Base-by-base conservation (phyloP, 2,888 invertebrate genomes). In the Idaea aversata region DNA sequence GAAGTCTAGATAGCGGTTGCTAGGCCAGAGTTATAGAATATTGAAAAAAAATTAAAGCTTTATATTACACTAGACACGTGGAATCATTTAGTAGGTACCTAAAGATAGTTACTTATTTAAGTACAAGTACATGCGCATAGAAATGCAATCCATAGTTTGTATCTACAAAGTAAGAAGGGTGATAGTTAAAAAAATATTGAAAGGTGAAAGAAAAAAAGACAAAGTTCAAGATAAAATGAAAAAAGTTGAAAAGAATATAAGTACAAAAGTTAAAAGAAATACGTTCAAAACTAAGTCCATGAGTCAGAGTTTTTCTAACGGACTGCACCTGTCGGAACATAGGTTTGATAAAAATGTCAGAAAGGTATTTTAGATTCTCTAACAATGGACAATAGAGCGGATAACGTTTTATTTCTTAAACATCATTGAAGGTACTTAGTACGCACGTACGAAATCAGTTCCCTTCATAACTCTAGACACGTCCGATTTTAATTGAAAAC, bases 21-120 rank as follows among this genome's bases (percentile, higher is more conserved):
- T 66, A 66, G n/a, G 63, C 63, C 34, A 61, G 34, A 61, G 62
- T 68, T n/a, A n/a, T n/a, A n/a, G n/a, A n/a, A 58, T 59, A 59
- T 13, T 58, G 47, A 57, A 47, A 57, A 47, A 62, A 62, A 61
- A 65, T 59, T 61, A 34, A 63, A 58, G 10, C 63, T 61, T 34
- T 61, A 60, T 62, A 34, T 60, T 38, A 65, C 59, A 68, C 64
- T 62, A 47, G 5, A 60, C 67, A 68, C 65, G 65, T 64, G 68
- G 61, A 59, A 67, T 65, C 36, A 58, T 61, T 61, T 47, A 62
- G 61, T 35, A 47, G 47, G 47, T 47, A 47, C 6, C 4, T 47
- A 10, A 38, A 5, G 5, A 38, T 38, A 38, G 10, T 38, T 10
- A 10, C 47, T 13, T 47, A 5, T 13, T 47, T 47, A 47, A 7